Base-by-base conservation (phyloP, 2,797 vertebrate genomes). In the Pampus argenteus region DNA sequence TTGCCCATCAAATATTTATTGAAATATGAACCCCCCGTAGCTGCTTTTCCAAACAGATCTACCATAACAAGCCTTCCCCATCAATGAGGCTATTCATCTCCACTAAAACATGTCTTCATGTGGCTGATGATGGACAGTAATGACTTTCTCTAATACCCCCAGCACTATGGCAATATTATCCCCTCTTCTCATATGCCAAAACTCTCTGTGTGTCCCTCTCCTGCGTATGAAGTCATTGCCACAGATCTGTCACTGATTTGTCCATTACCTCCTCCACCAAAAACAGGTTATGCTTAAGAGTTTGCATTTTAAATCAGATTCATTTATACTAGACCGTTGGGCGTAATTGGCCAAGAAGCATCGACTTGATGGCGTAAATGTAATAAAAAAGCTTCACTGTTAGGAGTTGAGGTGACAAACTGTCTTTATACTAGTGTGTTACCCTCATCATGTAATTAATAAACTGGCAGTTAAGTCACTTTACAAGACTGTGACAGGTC, bases 1-100 rank as follows among this genome's bases (percentile, higher is more conserved):
- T 71, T 15, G 2, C 48, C 69, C 61, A 91, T 91, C 66, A 89
- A 90, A 91, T 90, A 89, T 91, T 91, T 86, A 91, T 83, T 84
- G 88, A 78, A 88, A 89, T 75, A 74, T 81, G 67, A 90, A 60
- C 50, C 79, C 71, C 38, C 26, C 9, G 14, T 22, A 59, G 68
- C 55, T 4, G 5, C 73, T 72, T 80, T 73, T 86, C 82, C 38
- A 82, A 90, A 79, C 74, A 87, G 61, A 84, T 87, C 74, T 77
- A 69, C 74, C 71, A 78, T 81, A 86, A 88, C 83, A 88, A 89
- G 75, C 81, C 69, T 73, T 82, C 73, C 4, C 47, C 74, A 82
- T 88, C 81, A 88, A 78, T 67, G 52, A 78, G 59, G 48, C 76
- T 69, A 89, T 92, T 91, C 78, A 91, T 90, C 84, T 80, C 71